Conservation (phyloP, 2,113 vertebrate species). For the Fulmarus glacialis region DNA sequence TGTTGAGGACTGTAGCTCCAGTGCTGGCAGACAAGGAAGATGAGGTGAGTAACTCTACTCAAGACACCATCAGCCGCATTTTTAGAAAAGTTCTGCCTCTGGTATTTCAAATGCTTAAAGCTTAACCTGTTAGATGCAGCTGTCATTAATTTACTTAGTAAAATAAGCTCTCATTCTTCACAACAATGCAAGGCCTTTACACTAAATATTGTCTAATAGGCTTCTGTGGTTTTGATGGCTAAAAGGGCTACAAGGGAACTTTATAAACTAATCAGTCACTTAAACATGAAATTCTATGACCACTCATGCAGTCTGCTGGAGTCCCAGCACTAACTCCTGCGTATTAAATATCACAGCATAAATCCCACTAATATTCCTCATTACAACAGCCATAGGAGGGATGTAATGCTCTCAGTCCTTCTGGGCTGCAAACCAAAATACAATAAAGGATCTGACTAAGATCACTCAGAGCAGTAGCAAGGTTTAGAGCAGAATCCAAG, state of each 20-base stretch:
- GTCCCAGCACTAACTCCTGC: neutral
- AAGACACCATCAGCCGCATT: neutral
- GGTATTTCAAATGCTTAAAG: neutral
- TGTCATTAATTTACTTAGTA: neutral
- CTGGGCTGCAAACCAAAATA: neutral
- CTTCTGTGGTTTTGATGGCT: neutral
- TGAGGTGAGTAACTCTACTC: neutral
- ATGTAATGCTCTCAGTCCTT: neutral
- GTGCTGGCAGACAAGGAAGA: neutral
- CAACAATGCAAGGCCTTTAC: neutral
- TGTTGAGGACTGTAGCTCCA: neutral
- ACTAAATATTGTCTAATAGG: neutral
- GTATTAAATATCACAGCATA: neutral
- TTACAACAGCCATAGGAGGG: neutral
- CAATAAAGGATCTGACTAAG: neutral
- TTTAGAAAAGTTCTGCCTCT: neutral
- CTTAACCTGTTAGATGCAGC: neutral
- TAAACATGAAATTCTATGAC: neutral
- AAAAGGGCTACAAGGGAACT: neutral
- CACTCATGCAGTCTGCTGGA: neutral
- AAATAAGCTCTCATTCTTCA: neutral
- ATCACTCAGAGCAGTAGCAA: neutral
- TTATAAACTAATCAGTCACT: neutral
- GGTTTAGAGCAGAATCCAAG: neutral
- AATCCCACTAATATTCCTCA: neutral